These are phyloP conservation scores for Tethea ocularis DNA, from an alignment of 2,888 invertebrate species.

Conservation along the genomic window DNA sequence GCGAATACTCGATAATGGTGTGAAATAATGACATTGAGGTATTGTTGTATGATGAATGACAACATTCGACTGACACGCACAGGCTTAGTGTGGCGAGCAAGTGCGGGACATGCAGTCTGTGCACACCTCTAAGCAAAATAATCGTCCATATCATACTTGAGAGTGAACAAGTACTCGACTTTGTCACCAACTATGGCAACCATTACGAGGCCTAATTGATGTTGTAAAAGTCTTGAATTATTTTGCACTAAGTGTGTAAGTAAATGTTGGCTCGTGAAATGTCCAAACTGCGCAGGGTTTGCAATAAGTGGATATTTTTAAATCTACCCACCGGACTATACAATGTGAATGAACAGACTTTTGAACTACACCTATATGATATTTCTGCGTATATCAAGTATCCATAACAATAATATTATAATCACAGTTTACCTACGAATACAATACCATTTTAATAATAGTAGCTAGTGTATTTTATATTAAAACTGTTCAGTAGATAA, in stretches of 20 bases:
- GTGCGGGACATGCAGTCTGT: not conserved
- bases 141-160: not conserved
- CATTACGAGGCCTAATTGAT: not conserved
- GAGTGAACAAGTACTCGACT: too few species aligned
- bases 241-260: not conserved
- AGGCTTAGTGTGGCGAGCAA: slow-evolving; percentile 1
- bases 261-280: not conserved
- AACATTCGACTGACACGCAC: slow-evolving; percentile 31
- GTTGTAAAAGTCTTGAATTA: not conserved
- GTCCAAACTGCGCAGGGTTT: not conserved
- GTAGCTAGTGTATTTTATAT: slow-evolving; percentile 39
- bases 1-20: too few species aligned
- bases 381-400: slow-evolving; percentile 17
- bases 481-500: slow-evolving; percentile 52
- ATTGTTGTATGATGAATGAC: slow-evolving; percentile 12
- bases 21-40: too few species aligned
- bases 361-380: slow-evolving; percentile 13
- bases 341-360: slow-evolving; percentile 22
- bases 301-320: slow-evolving; percentile 25
- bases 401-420: slow-evolving; percentile 15
- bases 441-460: slow-evolving; percentile 36
- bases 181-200: too few species aligned
- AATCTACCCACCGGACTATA: slow-evolving; percentile 46
- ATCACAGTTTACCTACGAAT: slow-evolving; percentile 21
- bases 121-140: not conserved